Evolutionary conservation across 2,888 invertebrate species (phyloP), one percentile per base, ranked within the genome.

Genomic region (Hypomecis punctinalis): DNA sequence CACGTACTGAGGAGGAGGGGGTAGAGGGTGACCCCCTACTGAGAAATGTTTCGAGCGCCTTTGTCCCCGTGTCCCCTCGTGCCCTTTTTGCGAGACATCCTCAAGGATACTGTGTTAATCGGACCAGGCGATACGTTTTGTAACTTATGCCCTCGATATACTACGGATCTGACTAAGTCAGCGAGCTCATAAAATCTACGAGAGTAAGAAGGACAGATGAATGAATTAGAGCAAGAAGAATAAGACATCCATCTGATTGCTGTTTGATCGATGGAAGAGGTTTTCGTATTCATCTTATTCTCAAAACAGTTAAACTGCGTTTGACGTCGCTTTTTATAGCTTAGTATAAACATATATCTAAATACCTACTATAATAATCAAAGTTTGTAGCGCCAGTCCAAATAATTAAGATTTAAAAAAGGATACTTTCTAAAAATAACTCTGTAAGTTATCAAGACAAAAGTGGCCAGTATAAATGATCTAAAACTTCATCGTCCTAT

Each of bases 61-160:
- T 66, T 66, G 64, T 70, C 82, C 85, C 86, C 84, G 88, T 89
- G 86, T 89, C 86, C 89, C 85, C 87, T 85, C 81, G 77, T 85
- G 86, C 82, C 87, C 86, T 85, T 88, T 91, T 90, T 91, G 84
- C 84, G 84, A 82, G 90, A 89, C 86, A 83, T 90, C 90, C 89
- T 90, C 89, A 91, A 91, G 92, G 90, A 91, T 91, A 90, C 90
- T 87, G 89, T 90, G 89, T 89, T 91, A 91, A 91, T 90, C 90
- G 89, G 86, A 85, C 83, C 82, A 81, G 75, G 82, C 79, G 82
- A 86, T 87, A 85, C 79, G 88, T 88, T 89, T 87, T 85, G 82
- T 80, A 80, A 84, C 81, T 80, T 77, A 74, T 76, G 78, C 10
- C n/a, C 33, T 9, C 33, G 52, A 33, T n/a, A 52, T 10, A 76